phyloP scores from a whole-genome alignment of 2,797 vertebrate genomes.

The Microctenopoma steveboyesi region DNA sequence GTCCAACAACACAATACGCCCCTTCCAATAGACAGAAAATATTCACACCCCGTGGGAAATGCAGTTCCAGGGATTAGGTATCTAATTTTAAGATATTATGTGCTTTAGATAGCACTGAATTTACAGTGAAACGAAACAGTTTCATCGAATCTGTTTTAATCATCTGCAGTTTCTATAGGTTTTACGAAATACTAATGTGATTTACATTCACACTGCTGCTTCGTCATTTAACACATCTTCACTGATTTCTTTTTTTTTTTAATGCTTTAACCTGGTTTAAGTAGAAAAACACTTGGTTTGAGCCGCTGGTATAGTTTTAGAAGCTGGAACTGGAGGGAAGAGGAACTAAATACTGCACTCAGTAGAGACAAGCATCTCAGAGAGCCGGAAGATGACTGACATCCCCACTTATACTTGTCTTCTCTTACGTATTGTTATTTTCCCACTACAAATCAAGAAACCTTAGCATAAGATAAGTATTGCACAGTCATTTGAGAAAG shows the following conservation, averaged over 20 bases:
- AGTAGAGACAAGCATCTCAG: slow-evolving; percentile 10
- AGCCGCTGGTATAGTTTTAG: slow-evolving; percentile 14
- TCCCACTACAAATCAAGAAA: neutral
- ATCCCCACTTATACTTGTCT: neutral
- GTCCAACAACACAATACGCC: slow-evolving; percentile 54
- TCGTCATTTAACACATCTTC: slow-evolving; percentile 25
- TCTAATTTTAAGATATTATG: slow-evolving; percentile 50
- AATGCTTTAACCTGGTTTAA: slow-evolving; percentile 23
- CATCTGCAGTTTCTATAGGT: slow-evolving; percentile 5
- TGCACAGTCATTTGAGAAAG: neutral
- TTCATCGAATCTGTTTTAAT: slow-evolving; percentile 37
- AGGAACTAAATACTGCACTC: slow-evolving; percentile 28
- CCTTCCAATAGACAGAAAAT: slow-evolving; percentile 38
- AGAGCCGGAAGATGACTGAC: neutral
- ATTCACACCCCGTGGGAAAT: slow-evolving; percentile 28
- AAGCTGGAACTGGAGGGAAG: slow-evolving; percentile 27
- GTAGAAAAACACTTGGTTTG: slow-evolving; percentile 13
- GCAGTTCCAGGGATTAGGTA: slow-evolving; percentile 45
- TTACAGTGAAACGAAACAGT: slow-evolving; percentile 19
- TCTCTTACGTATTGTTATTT: neutral
- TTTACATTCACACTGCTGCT: slow-evolving; percentile 24
- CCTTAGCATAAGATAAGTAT: neutral
- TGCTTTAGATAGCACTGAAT: slow-evolving; percentile 34
- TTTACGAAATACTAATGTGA: slow-evolving; percentile 12
- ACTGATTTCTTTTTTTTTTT: slow-evolving; percentile 1